These are phyloP conservation scores for Neotoma lepida DNA, from an alignment of 2,113 vertebrate genomes.

Conservation along the genomic window DNA sequence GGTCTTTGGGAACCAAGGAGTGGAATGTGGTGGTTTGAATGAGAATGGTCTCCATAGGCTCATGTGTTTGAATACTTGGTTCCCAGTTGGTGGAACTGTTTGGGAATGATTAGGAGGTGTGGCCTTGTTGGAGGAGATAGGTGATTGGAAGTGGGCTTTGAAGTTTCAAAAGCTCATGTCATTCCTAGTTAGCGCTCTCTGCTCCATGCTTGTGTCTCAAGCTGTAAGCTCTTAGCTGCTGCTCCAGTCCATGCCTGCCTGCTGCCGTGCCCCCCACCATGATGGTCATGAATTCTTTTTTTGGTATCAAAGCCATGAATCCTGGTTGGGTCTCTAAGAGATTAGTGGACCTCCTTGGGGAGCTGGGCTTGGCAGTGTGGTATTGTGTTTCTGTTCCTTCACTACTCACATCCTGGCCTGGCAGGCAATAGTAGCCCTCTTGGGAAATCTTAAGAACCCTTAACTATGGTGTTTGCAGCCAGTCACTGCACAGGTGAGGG, in stretches of 20 bases:
- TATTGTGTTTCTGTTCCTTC: not conserved
- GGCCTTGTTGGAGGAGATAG: not conserved
- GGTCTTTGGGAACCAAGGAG: not conserved
- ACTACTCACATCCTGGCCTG: not conserved
- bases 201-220: not conserved
- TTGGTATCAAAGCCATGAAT: not conserved
- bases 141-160: not conserved
- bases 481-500: not conserved
- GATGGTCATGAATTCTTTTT: not conserved
- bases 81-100: not conserved
- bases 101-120: not conserved
- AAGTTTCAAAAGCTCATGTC: not conserved
- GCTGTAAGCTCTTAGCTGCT: not conserved
- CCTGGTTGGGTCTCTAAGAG: not conserved
- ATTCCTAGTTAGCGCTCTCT: not conserved
- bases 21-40: not conserved
- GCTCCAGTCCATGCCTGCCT: not conserved
- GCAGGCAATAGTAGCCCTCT: not conserved
- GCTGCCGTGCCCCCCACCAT: not conserved
- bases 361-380: not conserved
- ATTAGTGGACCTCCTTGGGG: not conserved
- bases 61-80: not conserved
- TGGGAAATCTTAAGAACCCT: not conserved
- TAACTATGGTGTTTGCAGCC: not conserved
- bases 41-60: not conserved